Evolutionary conservation across 2,113 vertebrate genomes (phyloP).

Genomic region (Plecturocebus donacophilus): DNA sequence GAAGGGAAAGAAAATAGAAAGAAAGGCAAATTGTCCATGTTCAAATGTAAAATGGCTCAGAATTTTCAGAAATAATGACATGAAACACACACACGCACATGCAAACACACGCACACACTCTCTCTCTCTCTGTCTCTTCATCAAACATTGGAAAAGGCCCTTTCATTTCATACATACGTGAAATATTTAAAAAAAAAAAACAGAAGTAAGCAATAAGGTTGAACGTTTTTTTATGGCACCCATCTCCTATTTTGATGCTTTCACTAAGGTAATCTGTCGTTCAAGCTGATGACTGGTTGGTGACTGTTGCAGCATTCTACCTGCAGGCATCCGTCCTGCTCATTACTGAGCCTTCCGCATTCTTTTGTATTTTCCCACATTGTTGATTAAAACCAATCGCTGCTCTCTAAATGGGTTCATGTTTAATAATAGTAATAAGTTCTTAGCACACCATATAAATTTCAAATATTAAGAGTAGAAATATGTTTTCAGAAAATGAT

Average conservation of each 20-base stretch:
- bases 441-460: not conserved
- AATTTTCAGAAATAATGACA: not conserved
- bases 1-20: not conserved
- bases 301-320: not conserved
- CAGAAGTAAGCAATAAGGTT: not conserved
- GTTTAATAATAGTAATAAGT: not conserved
- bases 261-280: not conserved
- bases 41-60: not conserved
- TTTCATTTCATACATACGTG: not conserved
- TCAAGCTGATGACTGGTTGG: not conserved
- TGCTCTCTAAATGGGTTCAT: not conserved
- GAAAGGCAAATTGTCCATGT: not conserved
- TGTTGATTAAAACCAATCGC: not conserved
- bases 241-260: not conserved
- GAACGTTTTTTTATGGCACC: not conserved
- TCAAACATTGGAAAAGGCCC: not conserved
- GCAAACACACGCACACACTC: not conserved
- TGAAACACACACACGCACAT: not conserved
- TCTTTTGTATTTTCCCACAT: not conserved
- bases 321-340: not conserved
- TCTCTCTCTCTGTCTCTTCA: too few relatives aligned
- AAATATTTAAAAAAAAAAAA: not conserved
- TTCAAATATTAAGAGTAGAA: not conserved
- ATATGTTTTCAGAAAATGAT: not conserved
- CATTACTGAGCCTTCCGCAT: not conserved